These are phyloP conservation scores for Lasioglossum morio DNA, from an alignment of 2,888 invertebrate species.

Conservation along the genomic window DNA sequence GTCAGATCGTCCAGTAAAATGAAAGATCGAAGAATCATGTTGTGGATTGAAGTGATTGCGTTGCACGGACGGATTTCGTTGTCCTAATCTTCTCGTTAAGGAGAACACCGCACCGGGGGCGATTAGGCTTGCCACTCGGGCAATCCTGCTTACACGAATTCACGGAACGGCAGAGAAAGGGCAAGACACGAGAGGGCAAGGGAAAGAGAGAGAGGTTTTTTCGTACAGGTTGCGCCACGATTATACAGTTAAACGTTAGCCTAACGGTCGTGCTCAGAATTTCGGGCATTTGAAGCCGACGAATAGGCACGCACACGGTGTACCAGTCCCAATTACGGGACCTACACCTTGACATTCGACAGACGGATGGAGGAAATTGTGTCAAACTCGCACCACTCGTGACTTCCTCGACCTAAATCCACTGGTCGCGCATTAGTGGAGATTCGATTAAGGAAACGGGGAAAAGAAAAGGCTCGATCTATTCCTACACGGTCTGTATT, in stretches of 20 bases:
- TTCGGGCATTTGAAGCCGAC: conserved; percentile 74
- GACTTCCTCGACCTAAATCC: conserved; percentile 70
- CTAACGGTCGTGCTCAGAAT: conserved; percentile 79
- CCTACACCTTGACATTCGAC: conserved; percentile 74
- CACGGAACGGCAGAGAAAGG: conserved; percentile 27
- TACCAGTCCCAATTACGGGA: conserved; percentile 35
- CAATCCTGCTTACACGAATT: conserved; percentile 41
- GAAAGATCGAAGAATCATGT: background rate
- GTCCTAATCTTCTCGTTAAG: background rate
- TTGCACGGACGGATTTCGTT: background rate
- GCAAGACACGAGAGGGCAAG: conserved; percentile 13
- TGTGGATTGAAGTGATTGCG: background rate
- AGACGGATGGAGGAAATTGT: conserved; percentile 69
- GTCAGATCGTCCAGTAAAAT: background rate
- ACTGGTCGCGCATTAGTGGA: conserved; percentile 12
- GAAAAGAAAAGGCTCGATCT: conserved; percentile 5
- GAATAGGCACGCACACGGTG: conserved; percentile 53
- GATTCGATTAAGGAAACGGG: conserved; percentile 10
- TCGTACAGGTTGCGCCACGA: conserved; percentile 68
- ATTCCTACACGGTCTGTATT: background rate
- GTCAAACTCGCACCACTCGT: conserved; percentile 68
- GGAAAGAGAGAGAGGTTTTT: conserved; percentile 36
- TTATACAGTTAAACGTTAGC: conserved; percentile 79
- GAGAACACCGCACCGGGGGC: background rate
- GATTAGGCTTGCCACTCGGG: conserved; percentile 22